Percentiles rank a stretch among this genome's conserved stretches.
Conservation (phyloP, 2,113 vertebrate species). For the Dipodomys stephensi region DNA sequence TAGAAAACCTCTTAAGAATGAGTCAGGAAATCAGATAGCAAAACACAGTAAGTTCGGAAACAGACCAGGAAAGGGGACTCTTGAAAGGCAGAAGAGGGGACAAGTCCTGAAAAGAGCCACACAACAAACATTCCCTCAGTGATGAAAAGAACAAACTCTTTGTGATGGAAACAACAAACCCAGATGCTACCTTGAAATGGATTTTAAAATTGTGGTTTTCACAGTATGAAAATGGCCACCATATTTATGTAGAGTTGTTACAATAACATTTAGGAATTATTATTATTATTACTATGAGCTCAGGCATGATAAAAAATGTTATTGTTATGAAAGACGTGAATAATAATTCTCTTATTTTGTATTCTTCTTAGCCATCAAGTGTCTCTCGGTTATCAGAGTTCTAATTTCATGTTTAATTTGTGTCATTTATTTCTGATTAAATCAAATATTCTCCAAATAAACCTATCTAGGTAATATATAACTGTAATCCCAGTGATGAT, state of each 20-base stretch:
- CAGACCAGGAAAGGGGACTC: rapidly evolving
- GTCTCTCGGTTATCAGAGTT: neutral
- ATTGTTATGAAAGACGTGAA: too few species aligned
- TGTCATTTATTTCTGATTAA: neutral
- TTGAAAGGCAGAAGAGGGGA: neutral
- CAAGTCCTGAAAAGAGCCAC: too few species aligned
- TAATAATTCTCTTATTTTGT: too few species aligned
- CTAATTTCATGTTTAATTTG: neutral
- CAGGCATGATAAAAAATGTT: too few species aligned
- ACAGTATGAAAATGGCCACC: too few species aligned
- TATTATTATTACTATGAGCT: neutral
- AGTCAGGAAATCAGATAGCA: neutral
- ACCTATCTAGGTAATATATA: too few species aligned
- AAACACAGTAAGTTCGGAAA: neutral
- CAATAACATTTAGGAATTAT: neutral
- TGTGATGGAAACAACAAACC: too few species aligned
- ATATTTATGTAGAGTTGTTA: neutral
- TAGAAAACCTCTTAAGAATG: neutral
- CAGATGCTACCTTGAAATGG: too few species aligned
- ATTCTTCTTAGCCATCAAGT: neutral
- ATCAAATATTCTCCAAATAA: neutral
- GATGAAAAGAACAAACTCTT: neutral
- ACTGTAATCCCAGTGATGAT: too few species aligned
- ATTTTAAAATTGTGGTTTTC: too few species aligned
- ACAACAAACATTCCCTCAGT: too few species aligned